A percentile compares a stretch with the other conserved stretches of the same genome.
phyloP scores from a whole-genome alignment of 1,140 invertebrate species.

The Papilio helenus region DNA sequence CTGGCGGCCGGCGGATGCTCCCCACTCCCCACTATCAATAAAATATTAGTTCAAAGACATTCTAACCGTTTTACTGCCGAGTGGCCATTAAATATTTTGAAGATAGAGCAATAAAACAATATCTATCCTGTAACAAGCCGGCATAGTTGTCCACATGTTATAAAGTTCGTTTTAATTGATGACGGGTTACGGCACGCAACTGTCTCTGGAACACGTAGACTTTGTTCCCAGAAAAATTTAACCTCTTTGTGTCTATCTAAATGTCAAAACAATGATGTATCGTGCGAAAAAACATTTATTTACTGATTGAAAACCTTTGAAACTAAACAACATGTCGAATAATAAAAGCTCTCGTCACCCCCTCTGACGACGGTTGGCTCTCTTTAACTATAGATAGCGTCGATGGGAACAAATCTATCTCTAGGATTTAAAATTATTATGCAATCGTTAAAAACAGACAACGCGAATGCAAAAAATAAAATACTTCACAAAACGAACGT shows the following conservation, averaged over 20 bases:
- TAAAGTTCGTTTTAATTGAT: background rate
- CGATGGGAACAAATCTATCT: background rate
- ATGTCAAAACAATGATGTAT: background rate
- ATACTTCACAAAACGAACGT: background rate
- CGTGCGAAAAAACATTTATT: background rate
- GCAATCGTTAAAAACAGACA: background rate
- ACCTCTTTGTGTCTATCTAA: background rate
- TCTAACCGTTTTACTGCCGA: constrained; percentile 40
- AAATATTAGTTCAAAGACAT: constrained; percentile 50
- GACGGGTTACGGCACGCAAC: background rate
- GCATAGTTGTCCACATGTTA: background rate
- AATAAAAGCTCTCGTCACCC: background rate
- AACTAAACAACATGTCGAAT: background rate
- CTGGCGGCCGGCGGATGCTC: constrained; percentile 40
- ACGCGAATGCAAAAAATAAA: background rate
- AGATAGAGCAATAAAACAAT: constrained; percentile 30
- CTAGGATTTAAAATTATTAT: background rate
- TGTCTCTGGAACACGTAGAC: background rate
- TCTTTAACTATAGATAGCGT: background rate
- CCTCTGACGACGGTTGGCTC: too few relatives aligned
- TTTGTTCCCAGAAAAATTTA: background rate
- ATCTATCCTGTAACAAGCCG: constrained; percentile 22
- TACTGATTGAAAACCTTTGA: background rate
- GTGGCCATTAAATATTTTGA: constrained; percentile 43
- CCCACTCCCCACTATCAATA: constrained; percentile 40